Conservation (phyloP, 1,140 invertebrate species). For the Bombyx mandarina region DNA sequence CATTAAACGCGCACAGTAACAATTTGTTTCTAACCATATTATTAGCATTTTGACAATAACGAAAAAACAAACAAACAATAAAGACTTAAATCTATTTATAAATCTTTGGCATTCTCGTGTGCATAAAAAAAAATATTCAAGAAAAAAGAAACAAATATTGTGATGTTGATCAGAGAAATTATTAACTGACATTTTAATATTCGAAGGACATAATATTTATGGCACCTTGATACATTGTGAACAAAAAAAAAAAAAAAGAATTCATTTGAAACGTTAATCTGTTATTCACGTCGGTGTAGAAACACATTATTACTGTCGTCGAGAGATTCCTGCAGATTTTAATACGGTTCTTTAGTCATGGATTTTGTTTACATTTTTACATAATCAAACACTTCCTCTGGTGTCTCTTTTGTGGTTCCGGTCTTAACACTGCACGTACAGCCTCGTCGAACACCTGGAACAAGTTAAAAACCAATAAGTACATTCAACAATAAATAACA, state of each 20-base stretch:
- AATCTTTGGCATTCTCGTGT: slow-evolving; percentile 64
- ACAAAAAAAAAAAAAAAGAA: neutral
- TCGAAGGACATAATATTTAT: slow-evolving; percentile 13
- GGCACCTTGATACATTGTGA: slow-evolving; percentile 7
- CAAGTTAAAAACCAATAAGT: too few species aligned
- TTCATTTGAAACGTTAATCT: too few species aligned
- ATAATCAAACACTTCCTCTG: slow-evolving; percentile 93
- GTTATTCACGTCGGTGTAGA: slow-evolving; percentile 34
- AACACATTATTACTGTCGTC: slow-evolving; percentile 67
- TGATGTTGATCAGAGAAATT: too few species aligned
- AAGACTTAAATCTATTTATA: slow-evolving; percentile 54
- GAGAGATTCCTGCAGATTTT: slow-evolving; percentile 52
- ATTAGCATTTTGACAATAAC: slow-evolving; percentile 17
- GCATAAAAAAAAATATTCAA: slow-evolving; percentile 29
- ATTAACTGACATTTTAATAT: too few species aligned
- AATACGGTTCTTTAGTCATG: slow-evolving; percentile 40
- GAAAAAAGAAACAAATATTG: slow-evolving; percentile 16
- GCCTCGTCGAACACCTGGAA: slow-evolving; percentile 96
- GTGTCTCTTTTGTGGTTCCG: slow-evolving; percentile 91
- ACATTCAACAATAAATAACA: too few species aligned
- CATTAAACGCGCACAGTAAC: slow-evolving; percentile 59
- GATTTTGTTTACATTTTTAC: slow-evolving; percentile 74
- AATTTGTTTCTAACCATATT: slow-evolving; percentile 63
- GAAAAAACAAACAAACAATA: slow-evolving; percentile 33
- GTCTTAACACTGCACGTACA: slow-evolving; percentile 93